Conservation (phyloP, 1,140 invertebrate species). For the Agrypnia vestita region DNA sequence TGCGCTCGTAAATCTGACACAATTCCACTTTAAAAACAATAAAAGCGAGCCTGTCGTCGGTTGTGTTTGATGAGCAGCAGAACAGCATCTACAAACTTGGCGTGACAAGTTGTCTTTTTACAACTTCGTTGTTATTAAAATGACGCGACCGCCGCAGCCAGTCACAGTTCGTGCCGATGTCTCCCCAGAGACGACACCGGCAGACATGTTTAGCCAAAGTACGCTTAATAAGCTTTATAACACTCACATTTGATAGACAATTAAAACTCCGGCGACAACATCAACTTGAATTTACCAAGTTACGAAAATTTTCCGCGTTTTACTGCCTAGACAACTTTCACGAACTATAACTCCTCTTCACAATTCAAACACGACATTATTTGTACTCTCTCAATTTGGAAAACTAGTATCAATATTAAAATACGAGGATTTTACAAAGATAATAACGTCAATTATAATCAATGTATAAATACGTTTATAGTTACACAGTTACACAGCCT, state of each 20-base stretch:
- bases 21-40: conserved; percentile 31
- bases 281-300: no score
- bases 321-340: no score
- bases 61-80: conserved; percentile 25
- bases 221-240: conserved; percentile 47
- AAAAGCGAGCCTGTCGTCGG: neutral
- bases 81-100: conserved; percentile 7
- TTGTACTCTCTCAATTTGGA: no score
- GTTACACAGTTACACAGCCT: no score
- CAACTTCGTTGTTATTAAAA: conserved; percentile 42
- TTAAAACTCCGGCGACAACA: conserved; percentile 34
- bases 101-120: conserved; percentile 36
- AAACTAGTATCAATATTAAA: no score
- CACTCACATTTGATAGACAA: conserved; percentile 47
- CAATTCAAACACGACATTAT: no score
- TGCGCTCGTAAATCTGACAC: neutral
- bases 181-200: conserved; percentile 12
- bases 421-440: no score
- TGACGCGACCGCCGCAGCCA: conserved; percentile 17
- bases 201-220: conserved; percentile 14
- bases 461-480: no score
- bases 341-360: no score
- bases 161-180: conserved; percentile 20
- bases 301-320: neutral
- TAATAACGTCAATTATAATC: no score